phyloP scores from a whole-genome alignment of 2,113 vertebrate species.

The Ophthalmolycus amberensis region DNA sequence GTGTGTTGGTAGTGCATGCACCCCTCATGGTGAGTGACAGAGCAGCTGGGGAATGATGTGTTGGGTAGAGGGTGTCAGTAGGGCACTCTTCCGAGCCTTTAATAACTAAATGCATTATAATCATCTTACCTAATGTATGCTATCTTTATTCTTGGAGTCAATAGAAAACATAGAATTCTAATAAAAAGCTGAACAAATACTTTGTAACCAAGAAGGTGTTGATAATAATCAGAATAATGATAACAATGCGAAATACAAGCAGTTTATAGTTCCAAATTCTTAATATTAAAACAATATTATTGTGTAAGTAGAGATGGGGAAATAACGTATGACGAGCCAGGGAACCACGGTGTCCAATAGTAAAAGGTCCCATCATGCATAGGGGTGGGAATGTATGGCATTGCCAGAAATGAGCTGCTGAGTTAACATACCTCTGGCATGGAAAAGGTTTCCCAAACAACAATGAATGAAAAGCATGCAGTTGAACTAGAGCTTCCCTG shows the following conservation, averaged over 20 bases:
- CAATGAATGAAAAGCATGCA: neutral
- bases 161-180: neutral
- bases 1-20: slow-evolving; percentile 10
- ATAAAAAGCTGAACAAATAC: neutral
- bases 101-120: neutral
- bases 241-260: neutral
- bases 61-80: slow-evolving; percentile 29
- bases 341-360: neutral
- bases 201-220: neutral
- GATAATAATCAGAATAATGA: neutral
- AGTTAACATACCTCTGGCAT: neutral
- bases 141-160: neutral
- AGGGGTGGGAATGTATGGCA: neutral
- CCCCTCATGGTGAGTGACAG: slow-evolving; percentile 40
- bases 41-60: slow-evolving; percentile 48
- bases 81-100: neutral
- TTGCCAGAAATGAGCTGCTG: neutral
- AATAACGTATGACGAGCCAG: neutral
- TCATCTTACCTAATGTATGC: neutral
- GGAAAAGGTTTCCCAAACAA: neutral
- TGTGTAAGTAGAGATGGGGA: neutral
- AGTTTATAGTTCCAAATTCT: neutral
- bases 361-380: neutral
- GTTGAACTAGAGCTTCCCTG: neutral
- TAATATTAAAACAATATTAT: neutral